Evolutionary conservation across 2,888 invertebrate species (phyloP).

Genomic region (Noctua comes): DNA sequence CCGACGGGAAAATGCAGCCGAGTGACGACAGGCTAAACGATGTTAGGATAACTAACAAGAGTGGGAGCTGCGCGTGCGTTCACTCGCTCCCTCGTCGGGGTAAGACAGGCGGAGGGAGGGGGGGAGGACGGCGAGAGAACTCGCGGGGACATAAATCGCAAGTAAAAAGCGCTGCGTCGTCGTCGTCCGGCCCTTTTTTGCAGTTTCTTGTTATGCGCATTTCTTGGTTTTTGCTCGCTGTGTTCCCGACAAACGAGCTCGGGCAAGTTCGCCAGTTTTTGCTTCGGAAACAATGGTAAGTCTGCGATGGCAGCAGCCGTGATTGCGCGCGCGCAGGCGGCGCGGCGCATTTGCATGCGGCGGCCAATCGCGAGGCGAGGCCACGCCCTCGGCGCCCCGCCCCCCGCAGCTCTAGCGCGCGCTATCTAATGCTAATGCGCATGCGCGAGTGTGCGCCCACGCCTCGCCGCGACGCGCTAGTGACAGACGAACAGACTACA

Average conservation of each 20-base stretch:
- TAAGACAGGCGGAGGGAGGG: conserved; percentile 24
- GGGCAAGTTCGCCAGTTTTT: conserved; percentile 76
- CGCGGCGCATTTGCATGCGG: conserved; percentile 85
- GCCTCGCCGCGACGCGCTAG: conserved; percentile 2
- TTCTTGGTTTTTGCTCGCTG: conserved; percentile 83
- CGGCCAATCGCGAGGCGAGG: conserved; percentile 77
- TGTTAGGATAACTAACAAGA: conserved; percentile 58
- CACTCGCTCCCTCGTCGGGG: conserved; percentile 35
- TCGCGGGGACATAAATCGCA: conserved; percentile 81
- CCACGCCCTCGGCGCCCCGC: conserved; percentile 72
- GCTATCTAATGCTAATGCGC: conserved; percentile 66
- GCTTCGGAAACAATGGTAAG: conserved; percentile 79
- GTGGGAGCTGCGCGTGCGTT: conserved; percentile 64
- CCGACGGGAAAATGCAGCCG: conserved; percentile 57
- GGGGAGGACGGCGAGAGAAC: conserved; percentile 41
- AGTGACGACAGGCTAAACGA: conserved; percentile 60
- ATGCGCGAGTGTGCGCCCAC: conserved; percentile 39
- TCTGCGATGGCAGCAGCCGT: conserved; percentile 69
- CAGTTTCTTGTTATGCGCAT: conserved; percentile 87
- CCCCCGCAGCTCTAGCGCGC: conserved; percentile 55
- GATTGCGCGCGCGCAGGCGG: conserved; percentile 83
- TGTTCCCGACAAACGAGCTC: conserved; percentile 82
- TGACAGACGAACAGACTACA: neutral
- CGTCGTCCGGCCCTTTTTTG: conserved; percentile 79
- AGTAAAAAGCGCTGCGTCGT: conserved; percentile 81